These are phyloP conservation scores for Drosophila paranaensis DNA, from an alignment of 2,888 invertebrate genomes.

Conservation along the genomic window DNA sequence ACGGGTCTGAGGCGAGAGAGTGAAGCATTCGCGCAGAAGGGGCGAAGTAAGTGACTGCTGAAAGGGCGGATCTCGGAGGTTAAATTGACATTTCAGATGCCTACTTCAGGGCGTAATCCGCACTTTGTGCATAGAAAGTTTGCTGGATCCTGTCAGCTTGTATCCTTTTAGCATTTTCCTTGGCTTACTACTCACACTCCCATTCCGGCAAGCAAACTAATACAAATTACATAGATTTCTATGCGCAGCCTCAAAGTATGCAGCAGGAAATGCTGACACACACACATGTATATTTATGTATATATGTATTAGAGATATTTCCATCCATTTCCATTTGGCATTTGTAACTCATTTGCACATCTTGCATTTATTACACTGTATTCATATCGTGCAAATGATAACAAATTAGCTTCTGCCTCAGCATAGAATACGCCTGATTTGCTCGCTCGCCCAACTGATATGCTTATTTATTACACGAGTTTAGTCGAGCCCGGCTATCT, in stretches of 20 bases:
- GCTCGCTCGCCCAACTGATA: constrained; percentile 47
- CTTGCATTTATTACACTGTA: constrained; percentile 46
- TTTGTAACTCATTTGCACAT: constrained; percentile 39
- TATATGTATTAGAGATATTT: constrained; percentile 8
- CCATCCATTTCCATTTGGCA: constrained; percentile 38
- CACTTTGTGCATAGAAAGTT: constrained; percentile 7
- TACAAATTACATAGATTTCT: constrained; percentile 22
- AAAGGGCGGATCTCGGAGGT: neutral
- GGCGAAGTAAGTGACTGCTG: constrained; percentile 23
- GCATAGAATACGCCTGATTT: constrained; percentile 56
- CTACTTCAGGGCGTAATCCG: constrained; percentile 19
- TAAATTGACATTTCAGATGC: constrained; percentile 6
- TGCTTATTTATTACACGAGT: constrained; percentile 53
- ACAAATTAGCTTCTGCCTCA: constrained; percentile 63
- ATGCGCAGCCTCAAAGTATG: constrained; percentile 25
- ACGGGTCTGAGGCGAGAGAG: constrained; percentile 18
- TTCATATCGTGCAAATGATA: constrained; percentile 57
- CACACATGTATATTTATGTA: neutral
- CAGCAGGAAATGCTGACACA: constrained; percentile 46
- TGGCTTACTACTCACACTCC: constrained; percentile 1
- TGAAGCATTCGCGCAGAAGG: neutral
- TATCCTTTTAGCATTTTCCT: neutral
- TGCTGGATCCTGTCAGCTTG: constrained; percentile 1
- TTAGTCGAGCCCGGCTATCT: constrained; percentile 4
- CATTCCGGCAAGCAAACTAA: constrained; percentile 25